Conservation (phyloP, 2,797 vertebrate species). For the Balearica regulorum region DNA sequence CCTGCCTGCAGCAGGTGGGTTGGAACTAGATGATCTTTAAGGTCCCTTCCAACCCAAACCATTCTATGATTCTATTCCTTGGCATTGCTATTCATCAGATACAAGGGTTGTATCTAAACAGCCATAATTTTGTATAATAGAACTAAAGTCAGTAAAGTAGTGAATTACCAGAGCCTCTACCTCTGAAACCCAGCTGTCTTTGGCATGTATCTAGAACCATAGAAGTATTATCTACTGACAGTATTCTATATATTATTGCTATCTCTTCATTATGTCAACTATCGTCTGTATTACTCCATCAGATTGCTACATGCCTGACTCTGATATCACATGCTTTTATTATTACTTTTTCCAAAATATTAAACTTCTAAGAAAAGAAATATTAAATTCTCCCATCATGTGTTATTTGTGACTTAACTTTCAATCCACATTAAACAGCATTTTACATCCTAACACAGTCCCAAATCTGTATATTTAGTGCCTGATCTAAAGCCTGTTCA, state of each 20-base stretch:
- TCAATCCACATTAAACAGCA: neutral
- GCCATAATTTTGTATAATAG: neutral
- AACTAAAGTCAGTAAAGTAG: neutral
- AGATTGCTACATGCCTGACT: neutral
- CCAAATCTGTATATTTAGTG: neutral
- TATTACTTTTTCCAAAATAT: neutral
- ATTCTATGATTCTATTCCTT: neutral
- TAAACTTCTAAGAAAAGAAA: constrained; percentile 7
- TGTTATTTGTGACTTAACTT: neutral
- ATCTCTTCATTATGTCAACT: constrained; percentile 9
- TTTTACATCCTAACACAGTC: neutral
- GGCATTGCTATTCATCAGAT: neutral
- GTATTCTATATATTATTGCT: neutral
- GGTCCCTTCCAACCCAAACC: no score
- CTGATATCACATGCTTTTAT: neutral
- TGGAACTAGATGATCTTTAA: no score
- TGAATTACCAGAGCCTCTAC: neutral
- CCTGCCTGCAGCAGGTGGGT: no score
- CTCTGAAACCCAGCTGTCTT: neutral
- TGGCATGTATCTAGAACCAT: neutral
- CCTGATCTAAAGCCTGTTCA: constrained; percentile 2
- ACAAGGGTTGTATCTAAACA: neutral
- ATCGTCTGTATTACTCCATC: neutral
- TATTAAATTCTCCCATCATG: neutral
- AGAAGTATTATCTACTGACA: neutral